Evolutionary conservation across 2,113 vertebrate genomes (phyloP).

Genomic region (Desmodus rotundus): DNA sequence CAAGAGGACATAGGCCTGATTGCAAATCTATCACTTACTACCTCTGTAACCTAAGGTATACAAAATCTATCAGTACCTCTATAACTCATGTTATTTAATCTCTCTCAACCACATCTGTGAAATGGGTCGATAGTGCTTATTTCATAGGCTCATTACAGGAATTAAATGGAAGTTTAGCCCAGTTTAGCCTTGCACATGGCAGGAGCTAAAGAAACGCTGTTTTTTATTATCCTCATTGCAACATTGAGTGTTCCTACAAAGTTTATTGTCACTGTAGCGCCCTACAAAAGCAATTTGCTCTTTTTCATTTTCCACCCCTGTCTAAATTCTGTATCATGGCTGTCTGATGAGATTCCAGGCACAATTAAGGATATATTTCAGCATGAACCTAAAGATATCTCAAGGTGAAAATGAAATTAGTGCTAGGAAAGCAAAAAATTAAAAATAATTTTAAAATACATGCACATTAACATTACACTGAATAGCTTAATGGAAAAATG

Average conservation of each 20-base stretch:
- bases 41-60: background rate
- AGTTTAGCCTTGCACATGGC: background rate
- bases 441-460: background rate
- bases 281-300: background rate
- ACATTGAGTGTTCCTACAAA: background rate
- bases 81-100: background rate
- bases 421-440: background rate
- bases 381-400: background rate
- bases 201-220: background rate
- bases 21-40: background rate
- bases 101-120: background rate
- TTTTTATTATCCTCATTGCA: background rate
- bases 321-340: background rate
- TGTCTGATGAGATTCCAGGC: background rate
- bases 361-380: conserved; percentile 25
- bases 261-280: background rate
- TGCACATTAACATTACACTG: background rate
- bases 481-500: background rate
- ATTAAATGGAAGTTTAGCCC: background rate
- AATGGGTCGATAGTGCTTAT: background rate
- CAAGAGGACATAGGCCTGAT: background rate
- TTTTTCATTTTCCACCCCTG: background rate
- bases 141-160: background rate
- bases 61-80: background rate
- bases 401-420: conserved; percentile 18